Base-by-base conservation (phyloP, 2,113 vertebrate genomes). In the Centropus bengalensis region DNA sequence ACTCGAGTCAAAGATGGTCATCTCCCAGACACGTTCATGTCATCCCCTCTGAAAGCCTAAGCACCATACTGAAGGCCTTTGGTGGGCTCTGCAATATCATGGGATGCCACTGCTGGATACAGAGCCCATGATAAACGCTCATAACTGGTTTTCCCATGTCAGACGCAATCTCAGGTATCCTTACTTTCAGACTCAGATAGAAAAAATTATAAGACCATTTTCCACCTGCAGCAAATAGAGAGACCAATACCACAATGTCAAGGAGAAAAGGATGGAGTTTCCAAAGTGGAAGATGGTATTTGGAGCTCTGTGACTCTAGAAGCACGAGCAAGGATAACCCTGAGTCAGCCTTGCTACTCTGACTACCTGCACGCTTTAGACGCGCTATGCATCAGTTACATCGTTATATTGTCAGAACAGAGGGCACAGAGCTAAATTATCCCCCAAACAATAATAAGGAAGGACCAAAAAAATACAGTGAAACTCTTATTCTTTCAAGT, bases 251-350 rank as follows among this genome's bases (percentile, higher is more conserved):
- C 27, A 91, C 12, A 51, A 33, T 3, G 16, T 56, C 51, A 77
- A 58, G 26, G 44, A 80, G 32, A 55, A 81, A 92, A 82, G 11
- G 21, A 79, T n/a, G 51, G 71, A 30, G 13, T 55, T 89, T 82
- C 47, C 33, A 33, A 84, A 82, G 47, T 0, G 0, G 17, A 67
- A 82, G 52, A 75, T 0, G 2, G 26, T 63, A 67, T 71, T 42
- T 75, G 77, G 44, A 92, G 23, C 21, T 71, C 28, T 64, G 27
- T 42, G 28, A 59, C 52, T 86, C 33, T 40, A 55, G 52, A 67
- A 67, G 22, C 9, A 12, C 4, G 1, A 51, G 21, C 33, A 49
- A 77, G 7, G 20, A 83, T 59, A 49, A 77, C 6, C 36, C 32
- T 82, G 59, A 73, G 28, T 47, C 75, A 68, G 32, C 22, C 30